Conservation (phyloP, 2,888 invertebrate genomes). For the Perizoma flavofasciatum region DNA sequence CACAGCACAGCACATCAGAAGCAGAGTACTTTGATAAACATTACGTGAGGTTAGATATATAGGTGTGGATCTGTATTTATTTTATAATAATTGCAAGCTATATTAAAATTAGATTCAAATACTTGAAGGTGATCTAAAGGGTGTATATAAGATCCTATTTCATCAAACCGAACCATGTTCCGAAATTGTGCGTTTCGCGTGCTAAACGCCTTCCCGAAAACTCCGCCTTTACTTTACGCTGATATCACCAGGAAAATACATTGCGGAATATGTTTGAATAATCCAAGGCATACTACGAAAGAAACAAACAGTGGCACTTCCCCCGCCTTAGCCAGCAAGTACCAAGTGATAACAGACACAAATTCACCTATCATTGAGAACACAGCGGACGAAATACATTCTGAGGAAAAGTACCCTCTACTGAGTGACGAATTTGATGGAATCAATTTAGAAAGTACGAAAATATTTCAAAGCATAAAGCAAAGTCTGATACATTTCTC, state of each 20-base stretch:
- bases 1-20: too few species aligned
- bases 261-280: conserved; percentile 62
- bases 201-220: conserved; percentile 25
- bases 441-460: conserved; percentile 84
- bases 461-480: too few species aligned
- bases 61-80: too few species aligned
- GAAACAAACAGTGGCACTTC: conserved; percentile 59
- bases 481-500: too few species aligned
- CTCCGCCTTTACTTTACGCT: conserved; percentile 33
- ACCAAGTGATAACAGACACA: conserved; percentile 88
- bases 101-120: too few species aligned
- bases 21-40: too few species aligned
- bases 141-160: neutral
- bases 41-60: too few species aligned
- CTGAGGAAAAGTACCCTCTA: conserved; percentile 58
- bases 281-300: conserved; percentile 68
- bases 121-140: neutral
- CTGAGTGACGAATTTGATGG: conserved; percentile 86
- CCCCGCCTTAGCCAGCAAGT: conserved; percentile 83
- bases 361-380: conserved; percentile 89
- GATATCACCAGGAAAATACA: conserved; percentile 61
- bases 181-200: conserved; percentile 29
- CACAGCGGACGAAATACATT: conserved; percentile 86
- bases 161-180: conserved; percentile 24
- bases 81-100: too few species aligned